These are phyloP conservation scores for Aplysina aerophoba DNA, from an alignment of 37 sponge, comb jelly and placozoan species.

Conservation along the genomic window DNA sequence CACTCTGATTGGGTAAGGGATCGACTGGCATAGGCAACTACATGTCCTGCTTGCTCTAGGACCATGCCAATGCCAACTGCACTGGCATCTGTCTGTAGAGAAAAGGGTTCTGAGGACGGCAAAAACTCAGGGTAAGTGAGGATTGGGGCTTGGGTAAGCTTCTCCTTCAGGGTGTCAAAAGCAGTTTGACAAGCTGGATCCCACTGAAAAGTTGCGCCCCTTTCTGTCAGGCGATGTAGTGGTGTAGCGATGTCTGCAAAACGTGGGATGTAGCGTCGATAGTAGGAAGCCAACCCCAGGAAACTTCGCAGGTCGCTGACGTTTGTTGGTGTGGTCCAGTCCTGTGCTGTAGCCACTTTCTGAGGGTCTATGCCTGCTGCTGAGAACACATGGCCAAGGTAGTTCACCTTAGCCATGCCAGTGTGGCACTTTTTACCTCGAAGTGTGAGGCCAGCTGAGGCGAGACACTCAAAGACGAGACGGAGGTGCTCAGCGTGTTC, in stretches of 20 bases:
- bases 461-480: slow-evolving; percentile 1
- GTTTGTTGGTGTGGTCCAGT: background rate
- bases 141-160: background rate
- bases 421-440: slow-evolving; percentile 32
- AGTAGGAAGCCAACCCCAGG: background rate
- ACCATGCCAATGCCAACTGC: background rate
- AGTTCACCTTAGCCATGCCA: slow-evolving; percentile 12
- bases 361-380: background rate
- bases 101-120: background rate
- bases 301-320: background rate
- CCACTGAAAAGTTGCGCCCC: background rate
- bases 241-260: slow-evolving; percentile 11
- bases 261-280: background rate
- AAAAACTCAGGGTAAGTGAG: background rate
- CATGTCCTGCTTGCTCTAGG: background rate
- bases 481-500: slow-evolving; percentile 30
- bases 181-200: background rate
- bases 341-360: background rate
- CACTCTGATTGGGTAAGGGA: background rate
- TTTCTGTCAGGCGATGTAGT: background rate
- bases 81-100: slow-evolving; percentile 3
- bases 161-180: background rate
- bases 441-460: slow-evolving; percentile 27
- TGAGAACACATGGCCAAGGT: slow-evolving; percentile 16
- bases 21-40: background rate